A percentile compares a stretch with the other conserved stretches of the same genome.
phyloP scores from a whole-genome alignment of 2,888 invertebrate genomes.

The Quadroppia sp. region DNA sequence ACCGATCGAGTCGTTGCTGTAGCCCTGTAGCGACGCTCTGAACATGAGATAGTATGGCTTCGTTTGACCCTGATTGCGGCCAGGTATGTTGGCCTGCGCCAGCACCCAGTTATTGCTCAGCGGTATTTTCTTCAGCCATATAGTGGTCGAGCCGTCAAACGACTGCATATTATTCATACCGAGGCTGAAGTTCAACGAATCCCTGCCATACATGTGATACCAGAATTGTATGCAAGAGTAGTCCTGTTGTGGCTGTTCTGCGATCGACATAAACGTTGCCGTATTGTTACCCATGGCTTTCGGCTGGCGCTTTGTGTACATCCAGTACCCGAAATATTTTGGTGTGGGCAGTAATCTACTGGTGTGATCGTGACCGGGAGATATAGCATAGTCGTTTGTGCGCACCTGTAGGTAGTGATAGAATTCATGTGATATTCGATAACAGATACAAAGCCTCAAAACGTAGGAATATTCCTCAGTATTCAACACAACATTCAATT shows the following conservation, averaged over 20 bases:
- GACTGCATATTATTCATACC: background rate
- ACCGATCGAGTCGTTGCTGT: slow-evolving; percentile 14
- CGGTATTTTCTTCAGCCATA: slow-evolving; percentile 1
- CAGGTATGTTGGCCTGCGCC: background rate
- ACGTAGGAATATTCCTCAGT: background rate
- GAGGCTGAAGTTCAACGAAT: background rate
- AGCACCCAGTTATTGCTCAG: slow-evolving; percentile 20
- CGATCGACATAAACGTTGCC: background rate
- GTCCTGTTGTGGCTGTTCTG: background rate
- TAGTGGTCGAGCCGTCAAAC: no score
- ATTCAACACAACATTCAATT: background rate
- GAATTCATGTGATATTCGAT: no score
- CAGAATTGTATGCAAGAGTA: slow-evolving; percentile 31
- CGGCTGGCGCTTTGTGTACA: background rate
- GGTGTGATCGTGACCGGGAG: slow-evolving; percentile 36
- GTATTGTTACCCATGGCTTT: background rate
- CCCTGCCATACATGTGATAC: slow-evolving; percentile 33
- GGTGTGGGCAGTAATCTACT: background rate
- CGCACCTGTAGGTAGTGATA: background rate
- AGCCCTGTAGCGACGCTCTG: background rate
- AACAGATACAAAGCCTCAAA: no score
- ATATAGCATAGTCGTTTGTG: no score
- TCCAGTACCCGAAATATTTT: slow-evolving; percentile 13
- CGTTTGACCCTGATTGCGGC: background rate
- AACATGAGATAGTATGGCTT: slow-evolving; percentile 17